Evolutionary conservation across 1,140 invertebrate genomes (phyloP).

Genomic region (Drosophila saltans): DNA sequence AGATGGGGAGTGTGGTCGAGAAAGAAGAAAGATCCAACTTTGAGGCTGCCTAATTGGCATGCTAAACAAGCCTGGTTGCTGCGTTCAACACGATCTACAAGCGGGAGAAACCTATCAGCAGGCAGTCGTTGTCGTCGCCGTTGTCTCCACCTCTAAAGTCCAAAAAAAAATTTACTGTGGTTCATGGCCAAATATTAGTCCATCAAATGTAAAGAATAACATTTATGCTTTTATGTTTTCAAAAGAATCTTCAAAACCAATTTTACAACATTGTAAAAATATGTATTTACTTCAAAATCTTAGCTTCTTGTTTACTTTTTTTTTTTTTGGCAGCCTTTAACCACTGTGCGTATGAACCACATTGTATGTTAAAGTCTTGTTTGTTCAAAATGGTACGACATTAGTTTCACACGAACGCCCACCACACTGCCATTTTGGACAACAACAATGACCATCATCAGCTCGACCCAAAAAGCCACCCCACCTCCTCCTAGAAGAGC

Average conservation of each 20-base stretch:
- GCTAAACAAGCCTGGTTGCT: constrained; percentile 69
- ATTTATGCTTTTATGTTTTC: not conserved
- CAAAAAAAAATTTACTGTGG: constrained; percentile 36
- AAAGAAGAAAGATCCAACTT: constrained; percentile 36
- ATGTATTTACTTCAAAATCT: no score
- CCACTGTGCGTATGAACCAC: constrained; percentile 52
- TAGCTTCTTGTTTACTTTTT: no score
- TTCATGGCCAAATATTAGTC: not conserved
- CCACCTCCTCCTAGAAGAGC: constrained; percentile 10
- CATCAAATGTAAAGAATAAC: not conserved
- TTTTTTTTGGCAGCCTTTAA: not conserved
- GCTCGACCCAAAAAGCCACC: constrained; percentile 22
- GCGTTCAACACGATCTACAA: constrained; percentile 81
- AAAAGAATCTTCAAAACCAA: no score
- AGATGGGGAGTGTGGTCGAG: constrained; percentile 3
- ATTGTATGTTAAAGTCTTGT: constrained; percentile 56
- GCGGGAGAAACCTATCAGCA: constrained; percentile 54
- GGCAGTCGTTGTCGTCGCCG: constrained; percentile 39
- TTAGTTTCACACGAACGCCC: constrained; percentile 78
- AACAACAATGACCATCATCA: constrained; percentile 63
- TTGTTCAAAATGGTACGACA: constrained; percentile 69
- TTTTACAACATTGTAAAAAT: no score
- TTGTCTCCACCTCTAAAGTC: constrained; percentile 9
- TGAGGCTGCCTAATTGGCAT: constrained; percentile 76
- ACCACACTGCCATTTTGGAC: constrained; percentile 31